A percentile compares a stretch with the other conserved stretches of the same genome.
These are phyloP conservation scores for Zaprionus inermis DNA, from an alignment of 1,140 invertebrate species.

Conservation along the genomic window DNA sequence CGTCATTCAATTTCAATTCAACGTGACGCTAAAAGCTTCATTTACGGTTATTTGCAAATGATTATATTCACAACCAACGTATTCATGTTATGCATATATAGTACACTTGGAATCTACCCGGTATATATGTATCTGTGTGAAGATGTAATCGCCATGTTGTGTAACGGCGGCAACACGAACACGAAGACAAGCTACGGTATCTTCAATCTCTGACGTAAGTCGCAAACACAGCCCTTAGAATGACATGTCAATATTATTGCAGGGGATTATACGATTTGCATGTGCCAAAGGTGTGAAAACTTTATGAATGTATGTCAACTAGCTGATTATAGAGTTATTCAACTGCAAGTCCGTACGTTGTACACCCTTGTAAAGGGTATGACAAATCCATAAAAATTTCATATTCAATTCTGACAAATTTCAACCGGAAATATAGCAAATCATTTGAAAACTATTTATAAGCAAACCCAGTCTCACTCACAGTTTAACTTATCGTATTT, in stretches of 20 bases:
- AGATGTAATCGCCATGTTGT: constrained; percentile 38
- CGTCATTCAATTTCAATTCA: constrained; percentile 38
- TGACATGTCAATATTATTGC: constrained; percentile 50
- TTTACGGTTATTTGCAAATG: constrained; percentile 72
- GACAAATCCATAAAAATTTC: background rate
- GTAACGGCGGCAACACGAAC: constrained; percentile 35
- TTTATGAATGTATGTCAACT: constrained; percentile 5
- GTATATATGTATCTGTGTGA: background rate
- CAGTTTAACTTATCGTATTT: constrained; percentile 13
- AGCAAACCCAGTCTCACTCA: constrained; percentile 16
- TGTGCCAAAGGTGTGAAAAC: constrained; percentile 32
- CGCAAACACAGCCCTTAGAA: constrained; percentile 29
- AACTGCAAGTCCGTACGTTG: background rate
- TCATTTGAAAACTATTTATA: background rate
- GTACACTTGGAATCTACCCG: constrained; percentile 4
- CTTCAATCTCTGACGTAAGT: constrained; percentile 40
- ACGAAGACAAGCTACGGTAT: constrained; percentile 12
- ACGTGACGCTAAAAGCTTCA: constrained; percentile 62
- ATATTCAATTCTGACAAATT: background rate
- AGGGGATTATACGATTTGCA: constrained; percentile 36
- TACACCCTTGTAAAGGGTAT: background rate
- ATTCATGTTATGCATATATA: constrained; percentile 28
- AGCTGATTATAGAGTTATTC: constrained; percentile 10
- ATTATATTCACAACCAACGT: constrained; percentile 43
- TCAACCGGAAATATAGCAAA: background rate